Evolutionary conservation across 2,888 invertebrate species (phyloP).

Genomic region (Rhodophaea formosa): DNA sequence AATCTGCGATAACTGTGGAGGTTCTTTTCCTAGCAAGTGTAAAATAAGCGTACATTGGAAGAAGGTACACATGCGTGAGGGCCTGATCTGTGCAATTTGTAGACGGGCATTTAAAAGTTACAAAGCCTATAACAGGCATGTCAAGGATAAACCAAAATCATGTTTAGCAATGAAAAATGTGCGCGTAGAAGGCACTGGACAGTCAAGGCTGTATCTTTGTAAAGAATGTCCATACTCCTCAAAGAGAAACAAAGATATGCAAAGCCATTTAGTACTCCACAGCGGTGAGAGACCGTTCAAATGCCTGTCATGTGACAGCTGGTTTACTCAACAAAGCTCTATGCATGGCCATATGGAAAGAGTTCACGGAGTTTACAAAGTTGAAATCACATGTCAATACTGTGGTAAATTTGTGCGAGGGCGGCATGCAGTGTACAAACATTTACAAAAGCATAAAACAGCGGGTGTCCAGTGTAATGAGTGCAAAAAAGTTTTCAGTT

Average conservation of each 20-base stretch:
- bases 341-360: constrained; percentile 53
- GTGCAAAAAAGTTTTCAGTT: constrained; percentile 48
- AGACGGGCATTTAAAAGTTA: constrained; percentile 46
- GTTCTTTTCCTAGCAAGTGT: constrained; percentile 44
- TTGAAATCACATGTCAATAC: constrained; percentile 54
- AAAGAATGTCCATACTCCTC: constrained; percentile 54
- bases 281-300: constrained; percentile 53
- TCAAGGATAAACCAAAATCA: constrained; percentile 32
- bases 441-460: constrained; percentile 45
- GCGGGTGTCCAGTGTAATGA: constrained; percentile 41
- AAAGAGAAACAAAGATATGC: constrained; percentile 48
- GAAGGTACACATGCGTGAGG: constrained; percentile 34
- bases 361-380: constrained; percentile 44
- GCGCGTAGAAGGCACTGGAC: constrained; percentile 50
- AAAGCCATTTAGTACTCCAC: constrained; percentile 50
- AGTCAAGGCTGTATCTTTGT: constrained; percentile 43
- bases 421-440: constrained; percentile 47
- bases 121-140: constrained; percentile 45
- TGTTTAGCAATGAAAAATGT: constrained; percentile 39
- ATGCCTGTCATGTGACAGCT: constrained; percentile 51
- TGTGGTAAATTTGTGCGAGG: constrained; percentile 61
- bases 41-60: constrained; percentile 50
- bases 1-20: constrained; percentile 45
- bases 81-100: constrained; percentile 38
- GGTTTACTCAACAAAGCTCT: constrained; percentile 54